Evolutionary conservation across 2,888 invertebrate genomes (phyloP).

Genomic region (Nemotelus nigrinus): DNA sequence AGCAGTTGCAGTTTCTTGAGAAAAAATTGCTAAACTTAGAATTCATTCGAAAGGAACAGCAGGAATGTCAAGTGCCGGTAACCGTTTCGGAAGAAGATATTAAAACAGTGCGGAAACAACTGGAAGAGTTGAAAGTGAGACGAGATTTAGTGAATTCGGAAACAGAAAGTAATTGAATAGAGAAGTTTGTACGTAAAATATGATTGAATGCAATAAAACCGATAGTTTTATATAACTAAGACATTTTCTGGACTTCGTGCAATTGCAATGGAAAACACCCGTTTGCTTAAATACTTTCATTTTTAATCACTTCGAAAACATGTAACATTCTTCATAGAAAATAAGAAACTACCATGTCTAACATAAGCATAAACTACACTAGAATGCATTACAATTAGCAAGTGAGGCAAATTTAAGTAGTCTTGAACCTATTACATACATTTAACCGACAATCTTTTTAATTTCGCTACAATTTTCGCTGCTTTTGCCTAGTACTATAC

Average conservation of each 20-base stretch:
- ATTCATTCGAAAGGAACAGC: conserved; percentile 81
- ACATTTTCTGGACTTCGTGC: too few relatives aligned
- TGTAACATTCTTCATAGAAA: conserved; percentile 42
- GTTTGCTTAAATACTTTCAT: neutral
- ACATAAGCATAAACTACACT: conserved; percentile 37
- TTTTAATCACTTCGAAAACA: conserved; percentile 34
- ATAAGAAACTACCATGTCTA: conserved; percentile 14
- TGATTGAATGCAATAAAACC: too few relatives aligned
- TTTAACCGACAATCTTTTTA: conserved; percentile 10
- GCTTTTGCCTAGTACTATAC: too few relatives aligned
- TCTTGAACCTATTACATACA: conserved; percentile 14
- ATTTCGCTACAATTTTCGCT: neutral
- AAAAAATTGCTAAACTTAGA: conserved; percentile 77
- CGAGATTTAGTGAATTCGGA: conserved; percentile 52
- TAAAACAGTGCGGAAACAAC: conserved; percentile 68
- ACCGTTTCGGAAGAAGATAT: conserved; percentile 77
- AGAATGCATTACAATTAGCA: conserved; percentile 29
- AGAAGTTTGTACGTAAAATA: too few relatives aligned
- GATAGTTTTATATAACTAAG: too few relatives aligned
- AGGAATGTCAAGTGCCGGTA: conserved; percentile 71
- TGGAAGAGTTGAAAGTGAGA: conserved; percentile 65
- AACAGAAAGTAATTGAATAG: neutral
- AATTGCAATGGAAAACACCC: neutral
- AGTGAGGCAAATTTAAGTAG: conserved; percentile 24
- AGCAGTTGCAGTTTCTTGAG: conserved; percentile 78